A percentile compares a stretch with the other conserved stretches of the same genome.
Conservation (phyloP, 2,113 vertebrate genomes). For the Oncorhynchus masou region DNA sequence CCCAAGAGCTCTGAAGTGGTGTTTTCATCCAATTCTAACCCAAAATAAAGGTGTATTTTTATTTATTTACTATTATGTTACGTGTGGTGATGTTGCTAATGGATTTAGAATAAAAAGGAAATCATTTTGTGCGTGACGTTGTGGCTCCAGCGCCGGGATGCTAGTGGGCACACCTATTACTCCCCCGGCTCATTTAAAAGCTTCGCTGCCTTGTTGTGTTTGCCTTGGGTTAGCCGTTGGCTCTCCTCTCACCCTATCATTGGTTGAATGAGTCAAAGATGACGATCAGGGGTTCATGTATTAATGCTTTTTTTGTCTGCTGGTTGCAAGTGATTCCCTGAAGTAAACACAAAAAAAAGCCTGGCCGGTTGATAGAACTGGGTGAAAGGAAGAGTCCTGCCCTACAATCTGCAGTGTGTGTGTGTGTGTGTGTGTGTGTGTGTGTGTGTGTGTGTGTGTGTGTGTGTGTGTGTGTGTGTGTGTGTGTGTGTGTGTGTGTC, state of each 20-base stretch:
- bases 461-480: too few relatives aligned
- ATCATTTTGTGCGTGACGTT: constrained; percentile 30
- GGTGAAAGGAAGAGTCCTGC: neutral
- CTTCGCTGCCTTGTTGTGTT: neutral
- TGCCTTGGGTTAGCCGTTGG: constrained; percentile 1
- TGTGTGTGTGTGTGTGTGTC: too few relatives aligned
- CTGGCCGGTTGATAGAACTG: neutral
- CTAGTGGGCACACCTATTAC: constrained; percentile 14
- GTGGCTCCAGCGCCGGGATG: neutral
- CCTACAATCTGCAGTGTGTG: neutral
- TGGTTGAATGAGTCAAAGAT: constrained; percentile 34
- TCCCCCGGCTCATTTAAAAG: constrained; percentile 13
- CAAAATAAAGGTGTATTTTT: constrained; percentile 50
- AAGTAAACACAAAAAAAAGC: neutral
- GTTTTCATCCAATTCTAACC: constrained; percentile 46
- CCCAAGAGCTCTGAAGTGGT: constrained; percentile 44
- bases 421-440: too few relatives aligned
- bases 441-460: too few relatives aligned
- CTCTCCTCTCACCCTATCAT: constrained; percentile 16
- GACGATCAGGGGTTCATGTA: constrained; percentile 3
- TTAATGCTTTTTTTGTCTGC: constrained; percentile 19
- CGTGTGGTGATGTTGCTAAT: constrained; percentile 51
- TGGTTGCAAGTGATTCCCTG: constrained; percentile 16
- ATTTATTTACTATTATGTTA: constrained; percentile 18
- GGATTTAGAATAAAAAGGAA: constrained; percentile 51